Conservation (phyloP, 2,888 invertebrate species). For the Lottia scabra region DNA sequence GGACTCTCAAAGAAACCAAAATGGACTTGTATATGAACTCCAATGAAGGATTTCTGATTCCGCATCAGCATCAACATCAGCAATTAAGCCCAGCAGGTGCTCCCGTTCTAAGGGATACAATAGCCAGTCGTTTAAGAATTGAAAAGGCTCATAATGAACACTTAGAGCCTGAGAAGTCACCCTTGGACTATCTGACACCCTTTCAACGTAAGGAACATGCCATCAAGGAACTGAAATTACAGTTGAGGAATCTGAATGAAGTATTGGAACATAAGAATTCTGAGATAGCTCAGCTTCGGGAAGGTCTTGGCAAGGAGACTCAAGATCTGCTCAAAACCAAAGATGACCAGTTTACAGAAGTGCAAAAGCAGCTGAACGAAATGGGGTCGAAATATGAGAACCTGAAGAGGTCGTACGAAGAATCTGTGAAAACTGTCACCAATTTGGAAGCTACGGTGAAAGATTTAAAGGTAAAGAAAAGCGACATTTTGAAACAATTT, state of each 20-base stretch:
- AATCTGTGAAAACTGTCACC: slow-evolving; percentile 39
- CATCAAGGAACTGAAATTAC: slow-evolving; percentile 42
- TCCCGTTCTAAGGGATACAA: not conserved
- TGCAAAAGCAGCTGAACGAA: slow-evolving; percentile 35
- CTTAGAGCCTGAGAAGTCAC: not conserved
- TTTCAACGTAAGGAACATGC: slow-evolving; percentile 52
- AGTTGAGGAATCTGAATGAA: slow-evolving; percentile 13
- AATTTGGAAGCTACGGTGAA: slow-evolving; percentile 38
- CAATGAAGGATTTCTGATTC: not conserved
- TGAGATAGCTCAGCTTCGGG: slow-evolving; percentile 32
- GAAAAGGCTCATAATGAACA: slow-evolving; percentile 1
- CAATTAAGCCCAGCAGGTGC: not conserved
- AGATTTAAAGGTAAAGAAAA: slow-evolving; percentile 39
- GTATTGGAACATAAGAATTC: slow-evolving; percentile 37
- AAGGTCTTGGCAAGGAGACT: slow-evolving; percentile 14
- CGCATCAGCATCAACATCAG: not conserved
- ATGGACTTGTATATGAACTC: not conserved
- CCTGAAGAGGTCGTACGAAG: slow-evolving; percentile 42
- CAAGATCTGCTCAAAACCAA: slow-evolving; percentile 35
- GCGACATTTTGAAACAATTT: not conserved
- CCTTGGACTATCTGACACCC: slow-evolving; percentile 47
- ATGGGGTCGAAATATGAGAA: slow-evolving; percentile 41
- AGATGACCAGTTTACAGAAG: slow-evolving; percentile 31
- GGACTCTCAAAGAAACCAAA: not conserved
- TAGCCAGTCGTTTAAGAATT: not conserved